Base-by-base conservation (phyloP, 2,888 invertebrate species). In the Cosmopolites sordidus region DNA sequence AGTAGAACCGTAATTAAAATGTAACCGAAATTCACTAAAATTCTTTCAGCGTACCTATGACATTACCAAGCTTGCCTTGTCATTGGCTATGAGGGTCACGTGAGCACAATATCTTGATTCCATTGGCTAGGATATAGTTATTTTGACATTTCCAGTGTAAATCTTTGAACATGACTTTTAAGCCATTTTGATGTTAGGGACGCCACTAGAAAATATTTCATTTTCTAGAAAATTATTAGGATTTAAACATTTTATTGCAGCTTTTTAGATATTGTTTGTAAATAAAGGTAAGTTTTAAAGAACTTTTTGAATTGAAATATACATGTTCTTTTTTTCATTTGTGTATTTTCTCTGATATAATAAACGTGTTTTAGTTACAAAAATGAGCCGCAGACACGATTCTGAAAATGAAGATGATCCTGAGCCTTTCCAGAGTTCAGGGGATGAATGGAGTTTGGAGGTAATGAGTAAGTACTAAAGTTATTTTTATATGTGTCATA, bases 371-470 rank as follows among this genome's bases (percentile, higher is more conserved):
- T 52, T 37, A 46, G 48, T 33, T 37, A n/a, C 16, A 40, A 58
- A 52, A 33, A 58, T 58, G 58, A 54, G 58, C 29, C 48, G 52
- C 8, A 43, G 53, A 50, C 56, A 50, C 43, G 54, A 54, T 53
- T 73, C 73, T 2, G 73, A 72, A 59, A 69, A 69, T 48, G 73
- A 72, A 58, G 73, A 74, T 48, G 72, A 73, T 56, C 73, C 71
- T 30, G 66, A 68, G 16, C 67, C 69, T 41, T 71, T 67, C 46
- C 68, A 72, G 59, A 72, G 71, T 53, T 73, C 72, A 6, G 71
- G 69, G 6, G 70, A 70, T 39, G 73, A 73, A 59, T 73, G 71
- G 70, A 49, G 56, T 38, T 15, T 53, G 14, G 53, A 58, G 54
- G 58, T 58, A 49, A 42, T 38, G 11, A 5, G 4, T 11, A 15